Evolutionary conservation across 2,113 vertebrate species (phyloP), one percentile per base, ranked within the genome.

Genomic region (Propithecus coquereli): DNA sequence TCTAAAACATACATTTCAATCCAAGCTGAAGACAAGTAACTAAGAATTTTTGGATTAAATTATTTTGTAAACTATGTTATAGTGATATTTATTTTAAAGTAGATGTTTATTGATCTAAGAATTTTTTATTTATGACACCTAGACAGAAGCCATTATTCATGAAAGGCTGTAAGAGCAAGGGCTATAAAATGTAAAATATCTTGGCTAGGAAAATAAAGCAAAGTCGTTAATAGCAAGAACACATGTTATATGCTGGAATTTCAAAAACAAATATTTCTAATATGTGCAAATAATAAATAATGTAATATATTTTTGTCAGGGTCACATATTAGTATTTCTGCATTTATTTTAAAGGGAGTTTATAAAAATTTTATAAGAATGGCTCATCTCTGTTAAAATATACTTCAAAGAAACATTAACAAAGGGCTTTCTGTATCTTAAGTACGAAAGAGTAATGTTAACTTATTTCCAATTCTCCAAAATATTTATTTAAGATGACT

Each of bases 361-460:
- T 94, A 93, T 96, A 96, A 83, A 97, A 77, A 43, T 88, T 94
- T 96, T 96, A 93, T 47, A 96, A 83, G 95, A 73, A 86, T 91
- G 63, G 57, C 79, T 97, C 95, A 96, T 91, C 73, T 86, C 89
- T 87, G 59, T 86, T 96, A 96, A 91, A 14, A 70, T 23, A 10
- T 37, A 9, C 54, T 52, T 96, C 93, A 96, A 94, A 97, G 89
- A 95, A 97, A 94, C 61, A 68, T 7, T 86, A 83, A 96, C 73
- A 94, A 97, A 97, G 89, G 82, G 34, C 27, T 86, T 89, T 95
- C 80, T 92, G 27, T 97, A 52, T 80, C 40, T 45, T 87, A 89
- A 70, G 61, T 91, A 90, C 34, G 91, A 89, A 94, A 94, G 45
- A 63, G 86, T 66, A 96, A 74, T 70, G 93, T 77, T 96, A 94